Percentiles rank a stretch among this genome's conserved stretches.
Evolutionary conservation across 2,797 vertebrate genomes (phyloP).

Genomic region (Dermochelys coriacea): DNA sequence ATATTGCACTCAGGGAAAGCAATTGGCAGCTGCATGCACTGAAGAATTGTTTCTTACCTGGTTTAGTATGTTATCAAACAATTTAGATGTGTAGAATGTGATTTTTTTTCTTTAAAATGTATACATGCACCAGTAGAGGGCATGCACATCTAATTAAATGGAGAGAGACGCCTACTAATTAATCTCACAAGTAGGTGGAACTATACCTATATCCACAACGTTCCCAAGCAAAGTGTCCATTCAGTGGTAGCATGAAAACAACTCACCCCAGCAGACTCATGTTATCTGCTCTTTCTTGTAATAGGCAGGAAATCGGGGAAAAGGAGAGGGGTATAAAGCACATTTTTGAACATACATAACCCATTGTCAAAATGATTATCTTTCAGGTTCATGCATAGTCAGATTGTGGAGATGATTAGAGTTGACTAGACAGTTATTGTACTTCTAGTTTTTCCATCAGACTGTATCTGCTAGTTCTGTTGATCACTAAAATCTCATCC

Average conservation of each 20-base stretch:
- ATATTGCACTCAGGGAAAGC: rapidly evolving
- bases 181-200: constrained; percentile 29
- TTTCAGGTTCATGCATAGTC: constrained; percentile 70
- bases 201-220: not conserved
- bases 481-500: constrained; percentile 22
- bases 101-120: constrained; percentile 17
- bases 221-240: constrained; percentile 32
- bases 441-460: constrained; percentile 55
- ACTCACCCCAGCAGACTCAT: not conserved
- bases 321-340: not conserved
- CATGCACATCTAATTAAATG: constrained; percentile 60
- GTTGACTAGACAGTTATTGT: constrained; percentile 62
- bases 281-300: not conserved
- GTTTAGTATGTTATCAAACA: rapidly evolving
- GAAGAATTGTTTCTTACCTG: rapidly evolving
- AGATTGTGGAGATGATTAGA: constrained; percentile 60
- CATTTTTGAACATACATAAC: constrained; percentile 57
- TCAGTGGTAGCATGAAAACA: not conserved
- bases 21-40: not conserved
- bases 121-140: constrained; percentile 70
- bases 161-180: constrained; percentile 40
- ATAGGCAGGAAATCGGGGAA: constrained; percentile 35
- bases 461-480: constrained; percentile 55
- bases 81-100: not conserved
- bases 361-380: constrained; percentile 9